Base-by-base conservation (phyloP, 2,113 vertebrate genomes). In the Acrocephalus arundinaceus region DNA sequence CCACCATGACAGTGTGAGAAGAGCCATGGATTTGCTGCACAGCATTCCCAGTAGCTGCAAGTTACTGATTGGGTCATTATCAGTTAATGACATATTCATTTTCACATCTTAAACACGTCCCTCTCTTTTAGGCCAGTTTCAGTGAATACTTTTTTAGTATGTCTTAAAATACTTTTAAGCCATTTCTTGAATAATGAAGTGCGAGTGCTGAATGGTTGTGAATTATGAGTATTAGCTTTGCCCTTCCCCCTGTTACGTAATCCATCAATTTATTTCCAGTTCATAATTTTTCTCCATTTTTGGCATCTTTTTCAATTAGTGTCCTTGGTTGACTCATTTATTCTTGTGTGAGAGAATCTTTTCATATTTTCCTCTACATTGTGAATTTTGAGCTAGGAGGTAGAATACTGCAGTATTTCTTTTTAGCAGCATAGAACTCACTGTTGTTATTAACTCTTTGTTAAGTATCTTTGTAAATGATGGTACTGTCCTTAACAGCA, bases 1-100 rank as follows among this genome's bases (percentile, higher is more conserved):
- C 5, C 31, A 5, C 54, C 0, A 0, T 23, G 33, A 8, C 37
- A 18, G 37, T 1, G 8, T 3, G 7, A 46, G 37, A n/a, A 24
- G 57, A 86, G 58, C 41, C 39, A 8, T 11, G 52, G 27, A 3
- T 39, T 52, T 72, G 46, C 72, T 58, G 24, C 43, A 18, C n/a
- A 24, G 27, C 27, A 9, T 52, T 82, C 37, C 62, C n/a, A 23
- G n/a, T 30, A 28, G 43, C 81, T 88, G 43, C 66, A 59, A 15
- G 17, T 65, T 77, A 18, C 35, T 23, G 28, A 10, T 0, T 20
- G 39, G 24, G 14, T 66, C 61, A 17, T 65, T 16, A 19, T 27
- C 39, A 51, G 15, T 81, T 85, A 54, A 58, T 58, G 27, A 4
- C 48, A 54, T 54, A 15, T 14, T 61, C 14, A 18, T 85, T 90